Percentiles rank a stretch among this genome's conserved stretches.
phyloP scores from a whole-genome alignment of 30 jellyfish, hydroid and myxozoan genomes.

The Aurelia aurita complex sp. Pacific region DNA sequence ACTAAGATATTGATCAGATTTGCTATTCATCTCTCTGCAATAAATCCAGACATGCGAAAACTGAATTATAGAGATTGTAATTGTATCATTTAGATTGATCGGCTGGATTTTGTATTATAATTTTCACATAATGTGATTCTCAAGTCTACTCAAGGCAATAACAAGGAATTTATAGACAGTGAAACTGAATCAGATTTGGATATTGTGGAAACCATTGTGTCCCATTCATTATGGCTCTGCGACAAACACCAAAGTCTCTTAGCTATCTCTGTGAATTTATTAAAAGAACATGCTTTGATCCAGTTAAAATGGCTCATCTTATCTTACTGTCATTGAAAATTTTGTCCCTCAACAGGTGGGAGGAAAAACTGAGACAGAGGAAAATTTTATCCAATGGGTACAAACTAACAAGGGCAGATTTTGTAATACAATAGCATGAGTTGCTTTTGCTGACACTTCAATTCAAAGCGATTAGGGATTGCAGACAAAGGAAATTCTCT shows the following conservation, averaged over 20 bases:
- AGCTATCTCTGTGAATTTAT: constrained; percentile 28
- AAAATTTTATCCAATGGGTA: background rate
- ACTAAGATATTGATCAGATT: constrained; percentile 39
- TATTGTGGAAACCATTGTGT: constrained; percentile 3
- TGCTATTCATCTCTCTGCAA: constrained; percentile 49
- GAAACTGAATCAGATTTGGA: constrained; percentile 29
- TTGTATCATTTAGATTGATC: constrained; percentile 49
- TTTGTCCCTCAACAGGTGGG: background rate
- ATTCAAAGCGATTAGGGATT: too few relatives aligned
- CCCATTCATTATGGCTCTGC: constrained; percentile 26
- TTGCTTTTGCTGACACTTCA: too few relatives aligned
- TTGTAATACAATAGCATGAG: too few relatives aligned
- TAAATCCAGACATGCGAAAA: constrained; percentile 57
- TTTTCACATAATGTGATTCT: constrained; percentile 30
- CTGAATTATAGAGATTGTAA: constrained; percentile 26
- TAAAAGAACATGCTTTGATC: constrained; percentile 45
- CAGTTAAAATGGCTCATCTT: constrained; percentile 45
- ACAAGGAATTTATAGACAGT: constrained; percentile 25
- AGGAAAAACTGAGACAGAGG: background rate
- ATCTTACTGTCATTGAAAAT: background rate
- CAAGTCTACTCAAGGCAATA: constrained; percentile 21
- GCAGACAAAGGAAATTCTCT: too few relatives aligned
- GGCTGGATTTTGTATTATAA: constrained; percentile 7
- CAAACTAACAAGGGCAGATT: background rate
- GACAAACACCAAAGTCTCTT: constrained; percentile 18